phyloP scores from a whole-genome alignment of 2,797 vertebrate species.

The Phyllotis vaccarum region DNA sequence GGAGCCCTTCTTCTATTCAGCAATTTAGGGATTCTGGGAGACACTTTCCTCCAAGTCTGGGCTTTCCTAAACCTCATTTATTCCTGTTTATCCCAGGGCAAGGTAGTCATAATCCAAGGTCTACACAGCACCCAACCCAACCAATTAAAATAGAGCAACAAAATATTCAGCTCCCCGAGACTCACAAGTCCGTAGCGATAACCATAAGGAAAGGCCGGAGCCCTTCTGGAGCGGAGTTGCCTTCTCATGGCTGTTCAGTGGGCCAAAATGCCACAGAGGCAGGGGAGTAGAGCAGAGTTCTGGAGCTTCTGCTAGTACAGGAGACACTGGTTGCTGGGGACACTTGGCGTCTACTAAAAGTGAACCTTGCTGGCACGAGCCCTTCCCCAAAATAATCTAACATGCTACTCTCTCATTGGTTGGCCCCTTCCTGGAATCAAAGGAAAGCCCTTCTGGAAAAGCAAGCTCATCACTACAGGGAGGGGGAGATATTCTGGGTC shows the following conservation, averaged over 20 bases:
- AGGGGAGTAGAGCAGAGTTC: conserved; percentile 39
- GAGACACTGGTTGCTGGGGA: conserved; percentile 45
- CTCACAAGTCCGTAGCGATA: conserved; percentile 91
- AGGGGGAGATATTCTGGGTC: conserved; percentile 78
- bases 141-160: conserved; percentile 45
- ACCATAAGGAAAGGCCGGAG: conserved; percentile 87
- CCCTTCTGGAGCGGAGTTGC: conserved; percentile 89
- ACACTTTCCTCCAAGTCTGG: conserved; percentile 18
- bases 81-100: conserved; percentile 38
- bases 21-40: conserved; percentile 4
- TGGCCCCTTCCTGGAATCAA: conserved; percentile 75
- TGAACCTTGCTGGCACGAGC: conserved; percentile 60
- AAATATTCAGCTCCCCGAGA: conserved; percentile 71
- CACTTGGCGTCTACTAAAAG: neutral
- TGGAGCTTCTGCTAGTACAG: conserved; percentile 63
- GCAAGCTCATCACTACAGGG: conserved; percentile 68
- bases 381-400: conserved; percentile 78
- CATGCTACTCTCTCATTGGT: conserved; percentile 73
- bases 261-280: conserved; percentile 47
- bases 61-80: conserved; percentile 36
- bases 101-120: conserved; percentile 28
- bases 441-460: conserved; percentile 81
- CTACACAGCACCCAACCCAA: conserved; percentile 30
- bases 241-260: conserved; percentile 90
- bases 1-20: neutral